A percentile compares a stretch with the other conserved stretches of the same genome.
Conservation (phyloP, 2,888 invertebrate genomes). For the Hydriomena furcata region DNA sequence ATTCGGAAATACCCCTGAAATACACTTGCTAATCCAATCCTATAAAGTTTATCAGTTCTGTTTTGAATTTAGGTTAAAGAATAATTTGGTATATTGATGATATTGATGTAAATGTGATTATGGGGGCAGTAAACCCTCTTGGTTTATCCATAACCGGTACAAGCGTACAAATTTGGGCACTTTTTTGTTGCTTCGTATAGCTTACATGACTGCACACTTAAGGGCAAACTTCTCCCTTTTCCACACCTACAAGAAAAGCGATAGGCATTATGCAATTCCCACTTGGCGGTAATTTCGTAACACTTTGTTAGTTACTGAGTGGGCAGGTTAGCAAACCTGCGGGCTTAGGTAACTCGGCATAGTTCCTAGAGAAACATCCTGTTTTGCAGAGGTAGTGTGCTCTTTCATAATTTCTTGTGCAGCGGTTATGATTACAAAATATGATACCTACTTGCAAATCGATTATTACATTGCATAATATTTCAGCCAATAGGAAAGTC, state of each 20-base stretch:
- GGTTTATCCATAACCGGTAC: no score
- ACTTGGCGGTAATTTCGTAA: constrained; percentile 61
- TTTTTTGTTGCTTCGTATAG: no score
- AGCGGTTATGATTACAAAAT: not conserved
- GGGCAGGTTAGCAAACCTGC: constrained; percentile 57
- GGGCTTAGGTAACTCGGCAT: constrained; percentile 69
- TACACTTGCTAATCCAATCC: no score
- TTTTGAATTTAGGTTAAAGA: no score
- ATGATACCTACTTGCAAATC: constrained; percentile 4
- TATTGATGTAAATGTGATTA: no score
- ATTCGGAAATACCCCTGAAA: no score
- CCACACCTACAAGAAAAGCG: constrained; percentile 33
- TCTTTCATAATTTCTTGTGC: constrained; percentile 44
- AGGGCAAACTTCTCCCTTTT: constrained; percentile 18
- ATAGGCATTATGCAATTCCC: constrained; percentile 45
- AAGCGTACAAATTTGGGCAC: no score
- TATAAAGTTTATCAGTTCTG: no score
- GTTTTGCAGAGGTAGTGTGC: constrained; percentile 47
- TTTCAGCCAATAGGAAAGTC: no score
- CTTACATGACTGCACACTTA: no score
- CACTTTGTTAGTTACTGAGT: constrained; percentile 47
- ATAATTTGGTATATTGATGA: no score
- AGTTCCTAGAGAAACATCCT: constrained; percentile 75
- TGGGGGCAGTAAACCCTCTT: no score
- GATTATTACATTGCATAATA: constrained; percentile 1